Base-by-base conservation (phyloP, 2,113 vertebrate genomes). In the Daubentonia madagascariensis region DNA sequence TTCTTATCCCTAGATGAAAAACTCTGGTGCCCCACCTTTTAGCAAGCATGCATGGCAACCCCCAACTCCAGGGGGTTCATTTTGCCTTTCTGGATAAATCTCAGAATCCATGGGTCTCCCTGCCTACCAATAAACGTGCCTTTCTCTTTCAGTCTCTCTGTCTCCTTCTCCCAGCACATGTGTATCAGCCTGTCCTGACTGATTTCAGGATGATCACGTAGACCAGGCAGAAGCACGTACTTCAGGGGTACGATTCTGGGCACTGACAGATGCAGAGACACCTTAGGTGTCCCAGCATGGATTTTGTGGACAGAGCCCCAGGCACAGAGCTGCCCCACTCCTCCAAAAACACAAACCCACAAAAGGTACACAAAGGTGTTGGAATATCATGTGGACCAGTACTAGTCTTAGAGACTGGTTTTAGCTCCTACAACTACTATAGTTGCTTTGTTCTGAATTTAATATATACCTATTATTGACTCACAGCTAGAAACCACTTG, bases 1-100 rank as follows among this genome's bases (percentile, higher is more conserved):
- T 94, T 85, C 32, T 89, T 54, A 85, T 76, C 52, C 67, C 68
- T 57, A 80, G 10, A 80, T 80, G 40, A 87, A 96, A 87, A 85
- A 75, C 72, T 54, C 40, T 50, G 80, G 40, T 35, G 40, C 17
- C 14, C 20, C 54, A 67, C 5, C 35, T 81, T 86, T 96, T 32
- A 83, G 65, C 32, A 85, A 94, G 43, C 17, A 48, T 22, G 16
- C 9, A 28, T 37, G 52, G 65, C 40, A 35, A 68, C 6, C 54
- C 48, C 52, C 72, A 92, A 54, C 28, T 68, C n/a, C n/a, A 48
- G 2, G 20, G 16, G 30, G 14, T 90, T 96, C 35, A 37, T 95
- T 91, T 70, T 76, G n/a, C 40, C 84, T 89, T 81, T 89, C 30
- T 85, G 45, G 75, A 52, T 68, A 43, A 80, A 61, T 52, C 63